Evolutionary conservation across 2,888 invertebrate species (phyloP).

Genomic region (Bugula neritina): DNA sequence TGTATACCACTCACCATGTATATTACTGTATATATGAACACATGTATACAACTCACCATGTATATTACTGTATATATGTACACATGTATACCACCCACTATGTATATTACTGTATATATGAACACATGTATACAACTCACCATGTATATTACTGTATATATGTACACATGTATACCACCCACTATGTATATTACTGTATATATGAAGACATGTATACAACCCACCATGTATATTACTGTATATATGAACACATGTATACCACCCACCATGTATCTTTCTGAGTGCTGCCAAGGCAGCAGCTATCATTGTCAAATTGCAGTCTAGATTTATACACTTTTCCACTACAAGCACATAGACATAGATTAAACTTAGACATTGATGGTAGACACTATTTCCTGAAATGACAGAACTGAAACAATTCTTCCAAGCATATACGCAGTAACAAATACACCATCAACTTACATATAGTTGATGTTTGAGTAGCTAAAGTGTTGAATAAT

Average conservation of each 20-base stretch:
- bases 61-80: not conserved
- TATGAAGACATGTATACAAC: not conserved
- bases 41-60: not conserved
- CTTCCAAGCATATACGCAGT: no score
- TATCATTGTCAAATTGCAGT: constrained; percentile 16
- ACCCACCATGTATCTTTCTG: constrained; percentile 2
- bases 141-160: no score
- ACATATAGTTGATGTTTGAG: not conserved
- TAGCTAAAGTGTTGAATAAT: not conserved
- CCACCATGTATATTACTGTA: not conserved
- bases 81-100: not conserved
- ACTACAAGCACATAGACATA: not conserved
- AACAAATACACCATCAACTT: not conserved
- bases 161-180: not conserved
- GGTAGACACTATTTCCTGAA: no score
- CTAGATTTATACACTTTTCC: not conserved
- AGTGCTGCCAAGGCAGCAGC: not conserved
- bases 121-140: not conserved
- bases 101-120: not conserved
- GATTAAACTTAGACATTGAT: no score
- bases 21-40: no score
- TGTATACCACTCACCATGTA: no score
- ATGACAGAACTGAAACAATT: no score
- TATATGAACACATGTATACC: not conserved
- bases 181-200: not conserved